Conservation (phyloP, 2,113 vertebrate genomes). For the Eulacestoma nigropectus region DNA sequence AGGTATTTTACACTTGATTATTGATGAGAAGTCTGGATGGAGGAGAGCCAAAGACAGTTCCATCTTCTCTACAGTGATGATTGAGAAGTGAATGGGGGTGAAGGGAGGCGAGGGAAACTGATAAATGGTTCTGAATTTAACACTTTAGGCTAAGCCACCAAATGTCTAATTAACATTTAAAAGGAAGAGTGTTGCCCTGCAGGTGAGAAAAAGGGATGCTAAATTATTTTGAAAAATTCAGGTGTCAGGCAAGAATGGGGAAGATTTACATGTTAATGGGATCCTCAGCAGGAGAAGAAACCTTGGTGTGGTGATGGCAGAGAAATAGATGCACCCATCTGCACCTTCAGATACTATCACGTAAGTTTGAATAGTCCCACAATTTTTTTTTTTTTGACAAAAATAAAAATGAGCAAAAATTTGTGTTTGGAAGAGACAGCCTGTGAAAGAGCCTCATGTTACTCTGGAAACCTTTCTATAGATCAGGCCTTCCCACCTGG, state of each 20-base stretch:
- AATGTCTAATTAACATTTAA: constrained; percentile 49
- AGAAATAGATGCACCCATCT: constrained; percentile 30
- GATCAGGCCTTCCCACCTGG: background rate
- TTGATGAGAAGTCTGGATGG: background rate
- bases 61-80: background rate
- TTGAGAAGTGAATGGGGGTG: background rate
- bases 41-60: background rate
- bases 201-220: constrained; percentile 43
- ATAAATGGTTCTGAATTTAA: constrained; percentile 15
- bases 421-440: background rate
- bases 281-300: constrained; percentile 33
- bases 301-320: background rate
- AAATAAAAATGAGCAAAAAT: background rate
- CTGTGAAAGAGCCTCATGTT: background rate
- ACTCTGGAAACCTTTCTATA: background rate
- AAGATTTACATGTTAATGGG: constrained; percentile 53
- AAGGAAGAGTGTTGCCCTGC: constrained; percentile 4
- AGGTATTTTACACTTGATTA: background rate
- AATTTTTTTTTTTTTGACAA: background rate
- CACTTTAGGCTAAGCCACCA: constrained; percentile 30
- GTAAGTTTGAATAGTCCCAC: background rate
- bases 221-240: constrained; percentile 63
- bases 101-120: background rate
- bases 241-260: constrained; percentile 23
- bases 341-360: constrained; percentile 1